Evolutionary conservation across 2,888 invertebrate species (phyloP).

Genomic region (Allygus modestus): DNA sequence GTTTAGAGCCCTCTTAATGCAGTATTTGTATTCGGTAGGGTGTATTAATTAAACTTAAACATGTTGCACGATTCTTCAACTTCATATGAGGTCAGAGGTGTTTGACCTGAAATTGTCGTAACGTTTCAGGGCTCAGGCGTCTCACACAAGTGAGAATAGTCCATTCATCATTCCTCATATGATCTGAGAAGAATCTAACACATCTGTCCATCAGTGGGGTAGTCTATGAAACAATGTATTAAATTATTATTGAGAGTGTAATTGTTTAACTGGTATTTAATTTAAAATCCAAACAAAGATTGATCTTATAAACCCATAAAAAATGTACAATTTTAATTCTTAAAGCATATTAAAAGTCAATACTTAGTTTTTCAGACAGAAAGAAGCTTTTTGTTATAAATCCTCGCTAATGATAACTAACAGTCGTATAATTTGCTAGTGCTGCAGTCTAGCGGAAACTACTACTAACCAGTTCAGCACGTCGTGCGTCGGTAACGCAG

Average conservation of each 20-base stretch:
- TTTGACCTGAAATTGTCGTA: background rate
- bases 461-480: background rate
- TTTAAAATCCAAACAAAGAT: background rate
- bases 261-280: background rate
- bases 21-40: too few relatives aligned
- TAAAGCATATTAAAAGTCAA: too few relatives aligned
- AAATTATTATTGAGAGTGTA: background rate
- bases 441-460: background rate
- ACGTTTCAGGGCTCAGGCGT: background rate
- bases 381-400: too few relatives aligned
- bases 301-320: background rate
- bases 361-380: too few relatives aligned
- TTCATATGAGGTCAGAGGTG: background rate
- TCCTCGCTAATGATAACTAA: too few relatives aligned
- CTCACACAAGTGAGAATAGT: background rate
- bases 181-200: background rate
- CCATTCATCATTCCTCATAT: conserved; percentile 1
- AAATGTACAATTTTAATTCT: too few relatives aligned
- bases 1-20: too few relatives aligned
- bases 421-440: too few relatives aligned
- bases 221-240: background rate
- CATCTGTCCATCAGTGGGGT: background rate
- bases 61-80: background rate
- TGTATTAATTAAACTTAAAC: too few relatives aligned
- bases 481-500: background rate